phyloP scores from a whole-genome alignment of 1,140 invertebrate species.

The Drosophila orosa region DNA sequence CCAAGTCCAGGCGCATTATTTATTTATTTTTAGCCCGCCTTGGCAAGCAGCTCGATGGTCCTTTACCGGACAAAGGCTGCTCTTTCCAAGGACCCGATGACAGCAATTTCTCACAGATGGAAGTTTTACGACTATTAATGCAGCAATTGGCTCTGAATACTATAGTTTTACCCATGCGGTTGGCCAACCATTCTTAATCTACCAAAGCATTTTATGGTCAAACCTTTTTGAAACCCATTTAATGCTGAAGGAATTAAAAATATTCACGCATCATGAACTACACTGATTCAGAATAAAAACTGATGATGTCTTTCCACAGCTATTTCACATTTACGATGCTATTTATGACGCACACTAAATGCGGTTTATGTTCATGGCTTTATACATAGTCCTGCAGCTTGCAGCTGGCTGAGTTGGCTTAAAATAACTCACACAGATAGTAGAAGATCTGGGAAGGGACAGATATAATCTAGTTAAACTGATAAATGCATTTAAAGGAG shows the following conservation, averaged over 20 bases:
- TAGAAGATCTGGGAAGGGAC: neutral
- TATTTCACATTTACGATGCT: conserved; percentile 14
- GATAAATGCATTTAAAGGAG: too few species aligned
- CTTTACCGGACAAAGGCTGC: conserved; percentile 36
- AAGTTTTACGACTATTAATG: conserved; percentile 36
- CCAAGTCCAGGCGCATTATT: conserved; percentile 56
- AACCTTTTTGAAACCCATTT: conserved; percentile 1
- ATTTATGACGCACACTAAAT: conserved; percentile 23
- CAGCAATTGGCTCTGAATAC: conserved; percentile 26
- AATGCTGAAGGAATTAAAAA: conserved; percentile 3
- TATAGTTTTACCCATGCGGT: conserved; percentile 10
- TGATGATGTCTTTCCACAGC: neutral
- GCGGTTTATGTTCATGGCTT: conserved; percentile 12
- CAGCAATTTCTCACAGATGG: conserved; percentile 44
- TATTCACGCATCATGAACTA: neutral
- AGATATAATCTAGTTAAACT: neutral
- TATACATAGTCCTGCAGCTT: neutral
- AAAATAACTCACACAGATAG: neutral
- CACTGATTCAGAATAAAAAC: conserved; percentile 2
- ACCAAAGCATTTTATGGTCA: conserved; percentile 3
- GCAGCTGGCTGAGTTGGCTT: conserved; percentile 2
- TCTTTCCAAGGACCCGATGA: conserved; percentile 20
- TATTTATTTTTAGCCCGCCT: conserved; percentile 63
- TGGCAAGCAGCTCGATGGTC: conserved; percentile 29
- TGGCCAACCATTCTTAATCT: conserved; percentile 5